These are phyloP conservation scores for Chironomus striatipennis DNA, from an alignment of 1,140 invertebrate species.

Conservation along the genomic window DNA sequence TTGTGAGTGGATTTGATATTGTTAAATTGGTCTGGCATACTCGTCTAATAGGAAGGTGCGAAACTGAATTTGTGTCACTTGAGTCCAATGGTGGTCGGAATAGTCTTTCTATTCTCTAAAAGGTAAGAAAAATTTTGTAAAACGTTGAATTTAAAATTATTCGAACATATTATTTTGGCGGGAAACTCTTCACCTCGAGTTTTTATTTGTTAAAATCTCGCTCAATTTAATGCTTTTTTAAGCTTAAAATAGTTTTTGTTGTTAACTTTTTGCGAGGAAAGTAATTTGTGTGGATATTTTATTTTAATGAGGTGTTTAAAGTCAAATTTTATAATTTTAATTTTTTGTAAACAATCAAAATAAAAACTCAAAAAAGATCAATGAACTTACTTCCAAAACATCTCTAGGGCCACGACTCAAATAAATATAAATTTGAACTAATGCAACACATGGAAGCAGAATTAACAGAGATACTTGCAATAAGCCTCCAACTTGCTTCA, in stretches of 20 bases:
- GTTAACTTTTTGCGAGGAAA: not conserved
- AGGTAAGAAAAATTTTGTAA: conserved; percentile 28
- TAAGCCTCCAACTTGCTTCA: conserved; percentile 63
- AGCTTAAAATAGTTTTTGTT: not conserved
- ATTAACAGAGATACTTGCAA: conserved; percentile 70
- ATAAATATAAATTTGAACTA: conserved; percentile 76
- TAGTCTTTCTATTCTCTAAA: conserved; percentile 50
- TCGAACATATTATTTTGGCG: too few relatives aligned
- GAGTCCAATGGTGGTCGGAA: conserved; percentile 43
- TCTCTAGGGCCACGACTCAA: conserved; percentile 71
- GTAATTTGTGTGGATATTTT: too few relatives aligned
- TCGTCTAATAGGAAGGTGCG: conserved; percentile 32
- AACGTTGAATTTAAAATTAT: too few relatives aligned
- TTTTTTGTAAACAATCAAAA: too few relatives aligned
- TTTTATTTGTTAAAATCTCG: too few relatives aligned
- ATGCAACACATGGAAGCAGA: conserved; percentile 62
- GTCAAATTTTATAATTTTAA: too few relatives aligned
- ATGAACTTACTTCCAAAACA: conserved; percentile 66
- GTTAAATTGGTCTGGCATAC: conserved; percentile 25
- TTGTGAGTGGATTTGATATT: conserved; percentile 29
- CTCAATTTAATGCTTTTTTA: too few relatives aligned
- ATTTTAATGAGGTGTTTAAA: too few relatives aligned
- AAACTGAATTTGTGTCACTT: conserved; percentile 49
- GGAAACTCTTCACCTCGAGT: too few relatives aligned
- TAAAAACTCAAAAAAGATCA: too few relatives aligned